phyloP scores from a whole-genome alignment of 2,888 invertebrate species.

The Lottia gigantea region DNA sequence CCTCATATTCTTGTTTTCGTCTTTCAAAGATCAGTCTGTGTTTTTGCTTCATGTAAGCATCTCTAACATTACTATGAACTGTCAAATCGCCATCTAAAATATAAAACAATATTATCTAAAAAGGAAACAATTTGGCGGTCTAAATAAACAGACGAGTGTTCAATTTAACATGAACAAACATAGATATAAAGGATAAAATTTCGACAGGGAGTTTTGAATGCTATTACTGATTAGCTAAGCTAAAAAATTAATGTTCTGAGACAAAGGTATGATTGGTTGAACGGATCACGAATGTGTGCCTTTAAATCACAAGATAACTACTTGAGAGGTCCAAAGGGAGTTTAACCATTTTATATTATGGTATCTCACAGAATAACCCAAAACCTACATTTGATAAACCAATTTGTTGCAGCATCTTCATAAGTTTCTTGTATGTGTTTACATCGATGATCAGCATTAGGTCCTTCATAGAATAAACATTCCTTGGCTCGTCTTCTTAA shows the following conservation, averaged over 20 bases:
- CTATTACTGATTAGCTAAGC: not conserved
- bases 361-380: not conserved
- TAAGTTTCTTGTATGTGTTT: constrained; percentile 75
- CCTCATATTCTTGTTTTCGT: constrained; percentile 73
- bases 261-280: too few relatives aligned
- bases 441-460: constrained; percentile 79
- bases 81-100: constrained; percentile 87
- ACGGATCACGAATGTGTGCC: not conserved
- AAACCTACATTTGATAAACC: constrained; percentile 90
- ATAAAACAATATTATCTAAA: too few relatives aligned
- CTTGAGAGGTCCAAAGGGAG: not conserved
- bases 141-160: too few relatives aligned
- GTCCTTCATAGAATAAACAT: constrained; percentile 77
- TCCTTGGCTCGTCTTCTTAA: constrained; percentile 86
- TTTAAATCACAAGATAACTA: not conserved
- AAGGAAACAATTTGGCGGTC: too few relatives aligned
- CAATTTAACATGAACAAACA: too few relatives aligned
- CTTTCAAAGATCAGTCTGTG: constrained; percentile 98
- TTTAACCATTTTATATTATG: not conserved
- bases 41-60: constrained; percentile 96
- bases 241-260: too few relatives aligned
- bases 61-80: constrained; percentile 77
- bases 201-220: not conserved
- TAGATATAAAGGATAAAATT: too few relatives aligned
- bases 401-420: constrained; percentile 83